phyloP scores from a whole-genome alignment of 2,797 vertebrate species.

The Thripadectes ignobilis region DNA sequence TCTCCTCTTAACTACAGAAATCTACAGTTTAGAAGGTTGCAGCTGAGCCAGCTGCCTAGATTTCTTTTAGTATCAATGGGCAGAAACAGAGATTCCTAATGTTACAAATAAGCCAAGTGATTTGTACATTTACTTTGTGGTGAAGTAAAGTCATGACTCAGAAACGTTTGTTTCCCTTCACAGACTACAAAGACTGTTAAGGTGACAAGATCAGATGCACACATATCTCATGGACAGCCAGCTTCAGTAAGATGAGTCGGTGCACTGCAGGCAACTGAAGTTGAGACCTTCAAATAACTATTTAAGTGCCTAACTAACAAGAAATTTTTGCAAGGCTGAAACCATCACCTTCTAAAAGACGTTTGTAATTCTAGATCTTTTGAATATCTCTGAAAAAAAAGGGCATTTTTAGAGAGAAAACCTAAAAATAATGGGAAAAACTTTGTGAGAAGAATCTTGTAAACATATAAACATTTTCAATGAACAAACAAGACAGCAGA shows the following conservation, averaged over 20 bases:
- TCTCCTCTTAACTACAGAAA: neutral
- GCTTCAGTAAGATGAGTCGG: neutral
- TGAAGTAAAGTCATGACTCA: neutral
- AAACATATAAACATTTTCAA: neutral
- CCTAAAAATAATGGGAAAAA: neutral
- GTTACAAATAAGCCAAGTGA: neutral
- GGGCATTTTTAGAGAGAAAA: neutral
- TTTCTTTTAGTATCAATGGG: neutral
- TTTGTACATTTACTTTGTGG: neutral
- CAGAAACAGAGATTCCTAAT: neutral
- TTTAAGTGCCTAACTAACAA: neutral
- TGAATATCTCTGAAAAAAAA: neutral
- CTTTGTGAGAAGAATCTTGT: neutral
- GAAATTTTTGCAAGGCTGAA: neutral
- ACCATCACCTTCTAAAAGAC: neutral
- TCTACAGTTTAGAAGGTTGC: neutral
- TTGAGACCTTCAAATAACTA: neutral
- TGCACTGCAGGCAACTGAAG: neutral
- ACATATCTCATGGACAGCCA: no score
- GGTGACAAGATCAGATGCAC: neutral
- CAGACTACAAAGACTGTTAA: rapidly evolving
- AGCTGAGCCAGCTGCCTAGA: neutral
- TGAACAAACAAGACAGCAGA: neutral
- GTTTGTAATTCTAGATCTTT: neutral
- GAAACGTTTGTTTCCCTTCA: neutral